phyloP scores from a whole-genome alignment of 2,888 invertebrate genomes.

The Machimus rusticus region DNA sequence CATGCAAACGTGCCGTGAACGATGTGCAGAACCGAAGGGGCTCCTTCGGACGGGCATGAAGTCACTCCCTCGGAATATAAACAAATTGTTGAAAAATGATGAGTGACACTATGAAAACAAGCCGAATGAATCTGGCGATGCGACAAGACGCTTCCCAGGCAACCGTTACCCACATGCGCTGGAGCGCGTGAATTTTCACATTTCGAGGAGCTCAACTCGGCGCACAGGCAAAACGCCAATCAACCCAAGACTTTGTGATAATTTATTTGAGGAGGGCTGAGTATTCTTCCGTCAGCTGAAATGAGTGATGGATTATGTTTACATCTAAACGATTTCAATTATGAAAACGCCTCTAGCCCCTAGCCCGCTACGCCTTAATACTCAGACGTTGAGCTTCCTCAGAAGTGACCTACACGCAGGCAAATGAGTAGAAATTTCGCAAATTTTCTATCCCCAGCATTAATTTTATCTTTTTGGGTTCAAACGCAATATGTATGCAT shows the following conservation, averaged over 20 bases:
- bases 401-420: not conserved
- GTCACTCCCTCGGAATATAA: constrained; percentile 19
- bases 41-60: not conserved
- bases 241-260: not conserved
- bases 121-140: not conserved
- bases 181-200: not conserved
- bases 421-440: not conserved
- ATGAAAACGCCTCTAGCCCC: not conserved
- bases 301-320: not conserved
- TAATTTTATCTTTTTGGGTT: too few relatives aligned
- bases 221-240: not conserved
- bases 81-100: not conserved
- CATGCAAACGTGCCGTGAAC: not conserved
- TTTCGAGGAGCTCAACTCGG: not conserved
- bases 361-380: not conserved
- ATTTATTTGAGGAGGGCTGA: not conserved
- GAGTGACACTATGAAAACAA: not conserved
- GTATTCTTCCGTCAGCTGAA: not conserved
- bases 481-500: too few relatives aligned
- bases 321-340: not conserved
- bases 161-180: not conserved
- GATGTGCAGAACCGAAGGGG: not conserved
- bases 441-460: not conserved
- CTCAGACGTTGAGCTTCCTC: not conserved
- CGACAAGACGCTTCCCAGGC: not conserved